phyloP scores from a whole-genome alignment of 2,888 invertebrate genomes.

The Bhutanitis thaidina region DNA sequence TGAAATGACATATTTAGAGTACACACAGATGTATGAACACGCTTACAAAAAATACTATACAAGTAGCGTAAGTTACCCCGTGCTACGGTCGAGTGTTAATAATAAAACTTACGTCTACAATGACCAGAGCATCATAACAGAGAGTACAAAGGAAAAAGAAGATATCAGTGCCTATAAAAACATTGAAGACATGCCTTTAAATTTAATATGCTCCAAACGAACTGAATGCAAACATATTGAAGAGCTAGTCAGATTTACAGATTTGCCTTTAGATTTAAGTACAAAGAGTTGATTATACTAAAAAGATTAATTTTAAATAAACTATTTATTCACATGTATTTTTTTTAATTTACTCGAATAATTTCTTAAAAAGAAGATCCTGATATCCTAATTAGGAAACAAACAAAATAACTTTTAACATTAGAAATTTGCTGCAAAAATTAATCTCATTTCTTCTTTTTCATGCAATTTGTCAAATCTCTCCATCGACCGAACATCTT shows the following conservation, averaged over 20 bases:
- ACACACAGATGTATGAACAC: slow-evolving; percentile 69
- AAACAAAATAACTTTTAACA: too few relatives aligned
- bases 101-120: slow-evolving; percentile 56
- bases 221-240: slow-evolving; percentile 57
- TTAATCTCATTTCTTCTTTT: too few relatives aligned
- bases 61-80: slow-evolving; percentile 46
- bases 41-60: slow-evolving; percentile 63
- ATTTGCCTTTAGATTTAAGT: slow-evolving; percentile 82
- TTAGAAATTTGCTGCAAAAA: too few relatives aligned
- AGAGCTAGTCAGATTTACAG: slow-evolving; percentile 63
- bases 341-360: too few relatives aligned
- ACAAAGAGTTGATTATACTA: slow-evolving; percentile 62
- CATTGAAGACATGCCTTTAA: slow-evolving; percentile 62
- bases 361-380: too few relatives aligned
- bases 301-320: slow-evolving; percentile 31
- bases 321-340: slow-evolving; percentile 25
- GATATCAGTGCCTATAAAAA: slow-evolving; percentile 28
- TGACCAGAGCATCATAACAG: slow-evolving; percentile 39
- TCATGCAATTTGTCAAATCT: too few relatives aligned
- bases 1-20: slow-evolving; percentile 67
- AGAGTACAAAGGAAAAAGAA: slow-evolving; percentile 30
- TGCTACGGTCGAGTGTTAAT: slow-evolving; percentile 44
- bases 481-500: too few relatives aligned
- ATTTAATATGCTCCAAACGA: slow-evolving; percentile 61
- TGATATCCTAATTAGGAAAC: too few relatives aligned